Base-by-base conservation (phyloP, 2,797 vertebrate genomes). In the Enteromius thamalakanensis region DNA sequence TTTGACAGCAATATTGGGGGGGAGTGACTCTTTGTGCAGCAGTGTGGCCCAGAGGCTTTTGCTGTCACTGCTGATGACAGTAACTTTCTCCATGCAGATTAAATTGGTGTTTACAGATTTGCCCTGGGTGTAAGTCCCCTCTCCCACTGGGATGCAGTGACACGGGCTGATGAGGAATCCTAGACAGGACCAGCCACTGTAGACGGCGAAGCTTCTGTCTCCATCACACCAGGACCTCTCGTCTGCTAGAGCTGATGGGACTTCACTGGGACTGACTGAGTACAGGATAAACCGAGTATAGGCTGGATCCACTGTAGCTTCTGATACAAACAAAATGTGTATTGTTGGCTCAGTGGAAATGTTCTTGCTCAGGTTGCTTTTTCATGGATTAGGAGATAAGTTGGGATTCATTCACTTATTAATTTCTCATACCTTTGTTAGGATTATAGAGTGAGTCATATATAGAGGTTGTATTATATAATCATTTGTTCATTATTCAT, bases 41-140 rank as follows among this genome's bases (percentile, higher is more conserved):
- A 93, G 93, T 89, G 89, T 95, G 92, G 96, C 96, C 95, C 93
- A 92, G 86, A 95, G 96, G 96, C 93, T 95, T 96, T 93, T 93
- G 92, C 95, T 97, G 96, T 97, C 96, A 93, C 90, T 92, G 91
- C 92, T 94, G 92, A 96, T 96, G 94, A 96, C 94, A 96, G 94
- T 95, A 94, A 96, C 93, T 96, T 96, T 96, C 94, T 94, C 94
- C 94, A 96, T 97, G 96, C 95, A 98, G 96, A 97, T 96, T 96
- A 97, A 96, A 95, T 95, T 96, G 93, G 94, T 97, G 95, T 97
- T 97, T 97, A 96, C 96, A 97, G 95, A 96, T 96, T 96, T 96
- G 95, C 95, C 95, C 94, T 95, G 94, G 94, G 94, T 96, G 94
- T 94, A 93, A 93, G 92, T 95, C 90, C 90, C 26, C 85, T 71